phyloP scores from a whole-genome alignment of 2,113 vertebrate genomes.

The Poecile atricapillus region DNA sequence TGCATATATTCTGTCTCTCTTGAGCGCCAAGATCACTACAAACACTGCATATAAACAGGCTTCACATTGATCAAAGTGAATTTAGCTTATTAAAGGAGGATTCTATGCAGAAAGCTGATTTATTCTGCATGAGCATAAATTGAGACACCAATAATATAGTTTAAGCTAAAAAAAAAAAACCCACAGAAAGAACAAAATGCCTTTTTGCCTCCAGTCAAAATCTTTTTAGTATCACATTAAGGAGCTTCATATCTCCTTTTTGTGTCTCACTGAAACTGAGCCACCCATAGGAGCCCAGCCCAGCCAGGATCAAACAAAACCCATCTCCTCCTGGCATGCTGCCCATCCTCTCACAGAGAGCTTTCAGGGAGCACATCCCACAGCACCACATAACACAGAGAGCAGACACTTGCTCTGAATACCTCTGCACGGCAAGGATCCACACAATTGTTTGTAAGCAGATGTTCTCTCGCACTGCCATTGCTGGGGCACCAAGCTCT shows the following conservation, averaged over 20 bases:
- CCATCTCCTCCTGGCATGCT: not conserved
- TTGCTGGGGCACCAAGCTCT: not conserved
- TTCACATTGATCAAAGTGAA: slow-evolving; percentile 36
- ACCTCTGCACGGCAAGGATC: not conserved
- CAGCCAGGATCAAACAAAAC: not conserved
- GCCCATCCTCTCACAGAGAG: fast-evolving
- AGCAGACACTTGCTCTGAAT: not conserved
- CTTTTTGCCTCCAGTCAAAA: slow-evolving; percentile 37
- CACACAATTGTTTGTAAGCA: not conserved
- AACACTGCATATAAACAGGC: not conserved
- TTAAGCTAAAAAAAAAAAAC: not conserved
- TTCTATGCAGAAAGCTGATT: not conserved
- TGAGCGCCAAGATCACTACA: not conserved
- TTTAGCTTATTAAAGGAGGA: slow-evolving; percentile 7
- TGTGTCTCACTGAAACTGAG: not conserved
- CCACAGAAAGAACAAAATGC: slow-evolving; percentile 2
- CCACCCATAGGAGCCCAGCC: not conserved
- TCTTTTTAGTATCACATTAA: not conserved
- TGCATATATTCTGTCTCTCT: not conserved
- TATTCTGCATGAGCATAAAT: not conserved
- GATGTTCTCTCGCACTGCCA: not conserved
- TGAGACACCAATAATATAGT: not conserved
- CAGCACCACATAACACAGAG: fast-evolving
- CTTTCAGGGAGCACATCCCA: not conserved
- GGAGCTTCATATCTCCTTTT: not conserved